Conservation (phyloP, 2,888 invertebrate genomes). For the Cosmia pyralina region DNA sequence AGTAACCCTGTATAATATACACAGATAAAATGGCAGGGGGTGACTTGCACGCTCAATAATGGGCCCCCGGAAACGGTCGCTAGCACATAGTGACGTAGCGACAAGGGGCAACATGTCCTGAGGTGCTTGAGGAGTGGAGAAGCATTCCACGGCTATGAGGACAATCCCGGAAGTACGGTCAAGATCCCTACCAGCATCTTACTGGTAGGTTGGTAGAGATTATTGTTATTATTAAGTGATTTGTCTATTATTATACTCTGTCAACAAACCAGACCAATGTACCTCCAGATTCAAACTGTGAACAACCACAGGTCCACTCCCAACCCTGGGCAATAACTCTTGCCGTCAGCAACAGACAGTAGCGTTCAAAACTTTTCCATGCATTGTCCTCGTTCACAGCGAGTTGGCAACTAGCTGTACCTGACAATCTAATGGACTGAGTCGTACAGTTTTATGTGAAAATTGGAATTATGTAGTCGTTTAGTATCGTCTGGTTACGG, state of each 20-base stretch:
- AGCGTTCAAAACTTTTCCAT: conserved; percentile 47
- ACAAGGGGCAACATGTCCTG: no score
- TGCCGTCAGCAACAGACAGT: conserved; percentile 50
- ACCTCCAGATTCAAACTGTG: background rate
- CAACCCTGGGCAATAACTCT: conserved; percentile 43
- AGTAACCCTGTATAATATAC: no score
- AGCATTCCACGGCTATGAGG: no score
- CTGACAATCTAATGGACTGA: conserved; percentile 52
- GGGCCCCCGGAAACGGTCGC: no score
- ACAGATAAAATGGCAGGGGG: no score
- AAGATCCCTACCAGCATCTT: no score
- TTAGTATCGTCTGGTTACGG: background rate
- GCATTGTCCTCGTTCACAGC: conserved; percentile 50
- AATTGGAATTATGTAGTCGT: background rate
- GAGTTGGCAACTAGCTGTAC: conserved; percentile 54
- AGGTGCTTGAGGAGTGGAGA: no score
- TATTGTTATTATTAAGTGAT: background rate
- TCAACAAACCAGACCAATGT: background rate
- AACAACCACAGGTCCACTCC: conserved; percentile 15
- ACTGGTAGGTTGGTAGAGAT: no score
- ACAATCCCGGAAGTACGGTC: no score
- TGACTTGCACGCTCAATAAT: no score
- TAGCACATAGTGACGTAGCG: no score
- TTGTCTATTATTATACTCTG: no score
- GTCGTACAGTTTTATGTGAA: conserved; percentile 21